Percentiles rank a stretch among this genome's conserved stretches.
These are phyloP conservation scores for Pollenia amentaria DNA, from an alignment of 2,888 invertebrate species.

Conservation along the genomic window DNA sequence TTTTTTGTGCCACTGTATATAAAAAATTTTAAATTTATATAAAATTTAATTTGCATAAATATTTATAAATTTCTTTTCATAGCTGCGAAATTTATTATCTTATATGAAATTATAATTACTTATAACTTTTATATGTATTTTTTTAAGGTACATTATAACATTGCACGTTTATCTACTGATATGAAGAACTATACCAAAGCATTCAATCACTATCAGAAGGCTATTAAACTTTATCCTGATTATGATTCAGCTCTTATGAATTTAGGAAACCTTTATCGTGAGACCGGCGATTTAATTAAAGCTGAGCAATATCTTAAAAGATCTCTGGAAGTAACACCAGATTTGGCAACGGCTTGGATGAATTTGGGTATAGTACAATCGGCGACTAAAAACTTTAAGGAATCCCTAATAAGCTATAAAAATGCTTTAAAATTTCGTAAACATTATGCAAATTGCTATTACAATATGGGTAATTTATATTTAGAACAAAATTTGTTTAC, in stretches of 20 bases:
- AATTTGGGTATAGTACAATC: constrained; percentile 97
- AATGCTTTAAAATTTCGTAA: constrained; percentile 91
- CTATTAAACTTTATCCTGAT: constrained; percentile 94
- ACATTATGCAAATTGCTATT: constrained; percentile 96
- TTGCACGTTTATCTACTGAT: constrained; percentile 94
- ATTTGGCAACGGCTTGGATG: constrained; percentile 99
- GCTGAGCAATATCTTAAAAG: constrained; percentile 93
- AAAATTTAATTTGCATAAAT: too few relatives aligned
- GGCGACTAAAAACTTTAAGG: constrained; percentile 88
- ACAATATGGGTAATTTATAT: constrained; percentile 97
- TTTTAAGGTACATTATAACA: constrained; percentile 89
- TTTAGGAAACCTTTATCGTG: constrained; percentile 97
- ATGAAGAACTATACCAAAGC: constrained; percentile 89
- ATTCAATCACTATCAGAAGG: constrained; percentile 90
- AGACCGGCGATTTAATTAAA: constrained; percentile 94
- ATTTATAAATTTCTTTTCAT: too few relatives aligned
- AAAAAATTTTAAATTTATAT: too few relatives aligned
- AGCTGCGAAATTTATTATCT: too few relatives aligned
- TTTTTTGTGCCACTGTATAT: too few relatives aligned
- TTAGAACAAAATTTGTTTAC: constrained; percentile 90
- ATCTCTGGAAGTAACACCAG: constrained; percentile 88
- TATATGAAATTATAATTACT: neutral
- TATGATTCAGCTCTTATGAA: constrained; percentile 97
- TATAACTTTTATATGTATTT: constrained; percentile 3
- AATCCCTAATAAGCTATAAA: constrained; percentile 92